A percentile compares a stretch with the other conserved stretches of the same genome.
phyloP scores from a whole-genome alignment of 1,140 invertebrate species.

The Trypoxylus dichotomus region DNA sequence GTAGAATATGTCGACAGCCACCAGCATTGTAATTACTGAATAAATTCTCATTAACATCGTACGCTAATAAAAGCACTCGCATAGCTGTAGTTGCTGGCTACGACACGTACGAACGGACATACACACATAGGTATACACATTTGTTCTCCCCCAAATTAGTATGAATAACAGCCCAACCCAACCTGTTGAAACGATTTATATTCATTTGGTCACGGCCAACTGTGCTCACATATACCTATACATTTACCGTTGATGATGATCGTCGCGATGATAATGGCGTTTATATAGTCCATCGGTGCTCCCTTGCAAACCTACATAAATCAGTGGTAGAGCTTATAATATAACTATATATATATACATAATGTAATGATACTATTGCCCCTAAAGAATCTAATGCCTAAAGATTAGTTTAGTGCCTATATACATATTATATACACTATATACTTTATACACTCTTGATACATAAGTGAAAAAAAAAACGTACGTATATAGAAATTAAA shows the following conservation, averaged over 20 bases:
- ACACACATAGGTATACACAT: neutral
- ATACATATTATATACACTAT: slow-evolving; percentile 26
- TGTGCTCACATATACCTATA: neutral
- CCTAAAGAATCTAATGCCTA: slow-evolving; percentile 34
- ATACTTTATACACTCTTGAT: slow-evolving; percentile 19
- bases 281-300: neutral
- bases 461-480: neutral
- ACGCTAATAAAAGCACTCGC: neutral
- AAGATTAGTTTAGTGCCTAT: slow-evolving; percentile 35
- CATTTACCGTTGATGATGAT: neutral
- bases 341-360: neutral
- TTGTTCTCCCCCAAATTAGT: neutral
- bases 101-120: neutral
- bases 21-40: neutral
- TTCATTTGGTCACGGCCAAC: neutral
- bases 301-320: neutral
- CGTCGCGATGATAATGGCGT: neutral
- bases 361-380: slow-evolving; percentile 27
- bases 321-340: slow-evolving; percentile 33
- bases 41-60: neutral
- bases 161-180: neutral
- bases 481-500: neutral
- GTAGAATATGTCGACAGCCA: neutral
- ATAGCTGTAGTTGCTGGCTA: neutral
- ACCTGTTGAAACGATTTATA: slow-evolving; percentile 17